phyloP scores from a whole-genome alignment of 1,140 invertebrate genomes.

The Drosophila miranda region DNA sequence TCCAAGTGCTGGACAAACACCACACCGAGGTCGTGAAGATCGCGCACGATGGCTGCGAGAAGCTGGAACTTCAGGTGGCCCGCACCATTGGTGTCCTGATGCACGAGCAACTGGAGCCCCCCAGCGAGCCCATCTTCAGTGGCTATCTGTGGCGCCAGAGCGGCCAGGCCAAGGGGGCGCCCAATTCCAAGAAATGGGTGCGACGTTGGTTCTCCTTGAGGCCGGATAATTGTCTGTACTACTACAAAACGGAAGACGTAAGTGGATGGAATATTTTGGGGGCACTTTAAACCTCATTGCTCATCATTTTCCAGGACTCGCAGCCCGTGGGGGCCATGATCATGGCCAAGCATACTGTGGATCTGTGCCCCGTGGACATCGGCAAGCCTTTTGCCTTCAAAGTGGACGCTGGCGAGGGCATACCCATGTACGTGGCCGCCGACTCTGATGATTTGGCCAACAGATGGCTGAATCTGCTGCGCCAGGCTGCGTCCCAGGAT shows the following conservation, averaged over 20 bases:
- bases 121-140: slow-evolving; percentile 86
- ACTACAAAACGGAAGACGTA: slow-evolving; percentile 95
- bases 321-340: slow-evolving; percentile 95
- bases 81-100: slow-evolving; percentile 91
- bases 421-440: slow-evolving; percentile 90
- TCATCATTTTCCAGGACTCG: slow-evolving; percentile 85
- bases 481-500: slow-evolving; percentile 85
- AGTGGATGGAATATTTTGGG: slow-evolving; percentile 62
- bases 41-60: slow-evolving; percentile 93
- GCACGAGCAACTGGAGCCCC: slow-evolving; percentile 85
- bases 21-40: slow-evolving; percentile 98
- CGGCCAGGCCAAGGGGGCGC: slow-evolving; percentile 83
- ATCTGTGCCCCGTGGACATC: slow-evolving; percentile 74
- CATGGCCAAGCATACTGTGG: slow-evolving; percentile 91
- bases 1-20: slow-evolving; percentile 94
- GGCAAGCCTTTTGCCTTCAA: slow-evolving; percentile 86
- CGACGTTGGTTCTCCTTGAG: slow-evolving; percentile 95
- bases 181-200: slow-evolving; percentile 89
- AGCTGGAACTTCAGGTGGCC: slow-evolving; percentile 93
- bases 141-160: slow-evolving; percentile 91
- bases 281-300: neutral
- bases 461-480: slow-evolving; percentile 90
- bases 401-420: slow-evolving; percentile 89
- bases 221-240: slow-evolving; percentile 96
- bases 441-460: slow-evolving; percentile 89